A percentile compares a stretch with the other conserved stretches of the same genome.
phyloP scores from a whole-genome alignment of 2,797 vertebrate species.

The Loris lydekkerianus region DNA sequence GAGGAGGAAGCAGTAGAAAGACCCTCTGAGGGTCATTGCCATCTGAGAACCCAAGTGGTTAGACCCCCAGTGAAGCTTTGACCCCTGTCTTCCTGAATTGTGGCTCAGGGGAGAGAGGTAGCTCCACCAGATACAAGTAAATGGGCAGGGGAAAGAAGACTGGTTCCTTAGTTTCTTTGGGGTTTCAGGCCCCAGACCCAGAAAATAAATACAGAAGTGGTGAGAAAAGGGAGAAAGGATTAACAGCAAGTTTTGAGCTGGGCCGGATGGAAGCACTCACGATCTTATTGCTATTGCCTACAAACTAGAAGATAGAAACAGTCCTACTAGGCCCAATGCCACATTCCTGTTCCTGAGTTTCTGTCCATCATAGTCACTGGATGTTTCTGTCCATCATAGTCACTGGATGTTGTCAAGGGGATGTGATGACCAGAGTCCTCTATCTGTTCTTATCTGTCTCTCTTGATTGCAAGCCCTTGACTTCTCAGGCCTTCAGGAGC shows the following conservation, averaged over 20 bases:
- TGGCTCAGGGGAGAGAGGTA: not conserved
- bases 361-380: not conserved
- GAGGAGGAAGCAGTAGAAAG: not conserved
- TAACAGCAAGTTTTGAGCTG: not conserved
- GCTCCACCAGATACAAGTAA: not conserved
- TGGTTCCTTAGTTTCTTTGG: slow-evolving; percentile 11
- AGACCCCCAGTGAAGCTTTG: not conserved
- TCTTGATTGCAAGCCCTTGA: not conserved
- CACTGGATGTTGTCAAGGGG: not conserved
- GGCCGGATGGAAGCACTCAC: not conserved
- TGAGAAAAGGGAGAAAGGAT: not conserved
- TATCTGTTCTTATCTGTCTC: not conserved
- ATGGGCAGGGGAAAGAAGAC: not conserved
- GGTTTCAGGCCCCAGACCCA: not conserved
- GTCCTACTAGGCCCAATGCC: not conserved
- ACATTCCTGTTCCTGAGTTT: not conserved
- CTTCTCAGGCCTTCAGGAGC: not conserved
- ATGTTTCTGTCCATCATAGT: not conserved
- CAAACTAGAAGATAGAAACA: not conserved
- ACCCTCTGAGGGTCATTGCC: not conserved
- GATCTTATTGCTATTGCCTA: not conserved
- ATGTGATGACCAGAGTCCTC: not conserved
- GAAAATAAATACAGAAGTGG: not conserved
- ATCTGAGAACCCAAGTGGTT: not conserved
- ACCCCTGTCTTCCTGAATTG: not conserved